A percentile compares a stretch with the other conserved stretches of the same genome.
Conservation (phyloP, 2,113 vertebrate genomes). For the Tinamus guttatus region DNA sequence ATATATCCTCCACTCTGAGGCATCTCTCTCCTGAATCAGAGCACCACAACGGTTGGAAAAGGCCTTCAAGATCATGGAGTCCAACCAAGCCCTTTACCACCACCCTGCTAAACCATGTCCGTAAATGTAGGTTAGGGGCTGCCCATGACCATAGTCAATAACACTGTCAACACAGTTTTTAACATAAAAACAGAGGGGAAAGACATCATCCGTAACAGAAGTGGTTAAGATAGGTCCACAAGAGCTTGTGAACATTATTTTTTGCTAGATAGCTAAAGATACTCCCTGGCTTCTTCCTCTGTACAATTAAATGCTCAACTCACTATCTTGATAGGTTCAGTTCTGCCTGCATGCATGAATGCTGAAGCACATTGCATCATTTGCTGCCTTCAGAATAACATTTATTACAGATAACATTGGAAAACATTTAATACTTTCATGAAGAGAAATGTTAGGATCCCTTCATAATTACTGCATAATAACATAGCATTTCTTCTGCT, state of each 20-base stretch:
- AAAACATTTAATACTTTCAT: constrained; percentile 22
- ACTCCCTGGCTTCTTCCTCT: neutral
- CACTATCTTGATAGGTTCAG: neutral
- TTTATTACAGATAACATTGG: constrained; percentile 9
- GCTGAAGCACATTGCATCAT: neutral
- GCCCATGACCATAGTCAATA: neutral
- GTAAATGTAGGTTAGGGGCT: neutral
- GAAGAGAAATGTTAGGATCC: constrained; percentile 18
- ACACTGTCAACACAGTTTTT: neutral
- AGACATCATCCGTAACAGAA: neutral
- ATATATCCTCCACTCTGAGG: neutral
- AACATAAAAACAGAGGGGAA: neutral
- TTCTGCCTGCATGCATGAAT: neutral
- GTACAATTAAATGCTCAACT: neutral
- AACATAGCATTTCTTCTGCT: constrained; percentile 38
- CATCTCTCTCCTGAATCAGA: neutral
- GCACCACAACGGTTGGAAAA: too few relatives aligned
- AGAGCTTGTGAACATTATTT: neutral
- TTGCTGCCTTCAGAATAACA: neutral
- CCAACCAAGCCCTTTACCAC: too few relatives aligned
- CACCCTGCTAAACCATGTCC: too few relatives aligned
- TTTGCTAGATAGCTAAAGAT: neutral
- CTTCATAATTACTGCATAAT: constrained; percentile 9
- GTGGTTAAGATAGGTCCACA: neutral
- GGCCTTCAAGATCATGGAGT: too few relatives aligned